Conservation (phyloP, 2,888 invertebrate genomes). For the Mythimna lalbum region DNA sequence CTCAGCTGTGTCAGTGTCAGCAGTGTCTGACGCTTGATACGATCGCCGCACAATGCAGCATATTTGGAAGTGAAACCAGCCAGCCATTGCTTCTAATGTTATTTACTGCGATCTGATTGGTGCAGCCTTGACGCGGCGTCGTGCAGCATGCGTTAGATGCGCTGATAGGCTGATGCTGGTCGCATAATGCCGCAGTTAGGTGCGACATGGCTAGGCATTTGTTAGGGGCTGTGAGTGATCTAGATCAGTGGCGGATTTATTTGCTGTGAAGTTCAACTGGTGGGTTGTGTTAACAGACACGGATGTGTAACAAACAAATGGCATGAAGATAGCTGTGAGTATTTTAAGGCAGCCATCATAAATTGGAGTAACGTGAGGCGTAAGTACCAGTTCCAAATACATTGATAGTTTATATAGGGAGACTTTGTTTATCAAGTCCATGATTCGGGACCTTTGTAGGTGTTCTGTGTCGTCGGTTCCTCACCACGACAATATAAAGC, state of each 20-base stretch:
- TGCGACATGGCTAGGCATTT: slow-evolving; percentile 45
- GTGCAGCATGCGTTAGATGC: slow-evolving; percentile 56
- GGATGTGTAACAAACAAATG: not conserved
- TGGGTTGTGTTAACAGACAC: slow-evolving; percentile 12
- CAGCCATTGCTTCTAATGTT: slow-evolving; percentile 57
- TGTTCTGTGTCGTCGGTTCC: not conserved
- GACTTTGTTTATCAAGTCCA: no score
- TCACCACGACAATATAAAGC: not conserved
- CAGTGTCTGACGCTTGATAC: slow-evolving; percentile 44
- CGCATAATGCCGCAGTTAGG: slow-evolving; percentile 43
- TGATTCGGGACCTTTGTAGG: no score
- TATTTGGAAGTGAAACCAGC: slow-evolving; percentile 55
- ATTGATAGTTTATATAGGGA: no score
- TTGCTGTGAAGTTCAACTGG: slow-evolving; percentile 3
- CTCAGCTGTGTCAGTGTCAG: slow-evolving; percentile 25
- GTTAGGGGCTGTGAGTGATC: slow-evolving; percentile 51
- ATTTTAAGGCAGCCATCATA: no score
- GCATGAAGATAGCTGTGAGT: not conserved
- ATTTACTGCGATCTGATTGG: slow-evolving; percentile 63
- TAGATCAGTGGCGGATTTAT: slow-evolving; percentile 32
- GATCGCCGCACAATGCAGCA: slow-evolving; percentile 56
- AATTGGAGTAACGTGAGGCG: no score
- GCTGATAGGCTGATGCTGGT: slow-evolving; percentile 49
- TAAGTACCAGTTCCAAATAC: no score
- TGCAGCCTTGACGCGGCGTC: slow-evolving; percentile 34